These are phyloP conservation scores for Thera britannica DNA, from an alignment of 2,888 invertebrate genomes.

Conservation along the genomic window DNA sequence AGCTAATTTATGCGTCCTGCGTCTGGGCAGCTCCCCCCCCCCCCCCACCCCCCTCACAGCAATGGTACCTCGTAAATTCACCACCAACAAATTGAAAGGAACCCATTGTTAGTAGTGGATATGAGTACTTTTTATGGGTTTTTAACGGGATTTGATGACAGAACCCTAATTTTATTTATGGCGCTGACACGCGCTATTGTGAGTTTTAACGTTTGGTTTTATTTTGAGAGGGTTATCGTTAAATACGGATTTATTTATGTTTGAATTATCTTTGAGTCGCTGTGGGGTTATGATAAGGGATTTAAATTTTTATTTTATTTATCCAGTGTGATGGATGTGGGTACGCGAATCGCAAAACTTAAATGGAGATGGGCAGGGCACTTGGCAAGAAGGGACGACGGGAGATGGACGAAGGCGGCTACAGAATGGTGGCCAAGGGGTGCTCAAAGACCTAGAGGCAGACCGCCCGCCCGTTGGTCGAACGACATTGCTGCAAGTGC, in stretches of 20 bases:
- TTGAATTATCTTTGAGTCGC: constrained; percentile 27
- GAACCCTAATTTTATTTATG: constrained; percentile 77
- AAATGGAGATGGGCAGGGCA: too few relatives aligned
- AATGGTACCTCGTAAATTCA: constrained; percentile 59
- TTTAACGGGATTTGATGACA: constrained; percentile 57
- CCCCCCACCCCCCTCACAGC: constrained; percentile 37
- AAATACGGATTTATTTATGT: constrained; percentile 24
- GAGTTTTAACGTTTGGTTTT: constrained; percentile 43
- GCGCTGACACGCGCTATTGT: constrained; percentile 65
- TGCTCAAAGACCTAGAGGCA: too few relatives aligned
- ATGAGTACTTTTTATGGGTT: constrained; percentile 57
- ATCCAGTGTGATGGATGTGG: not conserved
- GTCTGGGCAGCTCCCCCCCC: constrained; percentile 60
- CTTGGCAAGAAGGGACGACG: too few relatives aligned
- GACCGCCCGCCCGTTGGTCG: too few relatives aligned
- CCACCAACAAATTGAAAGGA: constrained; percentile 74
- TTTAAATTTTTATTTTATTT: constrained; percentile 10
- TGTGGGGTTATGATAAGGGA: constrained; percentile 7
- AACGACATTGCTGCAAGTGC: too few relatives aligned
- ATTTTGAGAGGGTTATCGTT: constrained; percentile 39
- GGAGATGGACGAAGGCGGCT: too few relatives aligned
- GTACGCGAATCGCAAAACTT: too few relatives aligned
- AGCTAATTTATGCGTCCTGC: constrained; percentile 74
- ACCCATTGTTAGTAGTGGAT: constrained; percentile 48
- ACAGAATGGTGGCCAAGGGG: too few relatives aligned